These are phyloP conservation scores for Stenichneumon culpator DNA, from an alignment of 2,888 invertebrate species.

Conservation along the genomic window DNA sequence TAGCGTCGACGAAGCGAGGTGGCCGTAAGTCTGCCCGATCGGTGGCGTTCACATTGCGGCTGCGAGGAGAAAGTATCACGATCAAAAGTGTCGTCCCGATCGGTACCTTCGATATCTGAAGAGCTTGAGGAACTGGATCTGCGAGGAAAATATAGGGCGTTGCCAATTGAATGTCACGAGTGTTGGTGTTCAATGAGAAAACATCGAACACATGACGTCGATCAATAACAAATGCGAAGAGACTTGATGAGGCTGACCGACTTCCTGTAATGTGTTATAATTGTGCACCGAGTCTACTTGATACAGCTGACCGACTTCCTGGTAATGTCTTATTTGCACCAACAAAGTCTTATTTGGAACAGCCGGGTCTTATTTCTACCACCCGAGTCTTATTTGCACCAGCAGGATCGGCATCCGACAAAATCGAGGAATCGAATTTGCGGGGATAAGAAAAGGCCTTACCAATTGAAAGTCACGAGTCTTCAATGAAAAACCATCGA, in stretches of 20 bases:
- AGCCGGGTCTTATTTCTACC: too few species aligned
- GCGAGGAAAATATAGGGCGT: neutral
- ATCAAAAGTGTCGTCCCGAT: neutral
- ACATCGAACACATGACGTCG: neutral
- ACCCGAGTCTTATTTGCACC: too few species aligned
- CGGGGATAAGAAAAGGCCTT: neutral
- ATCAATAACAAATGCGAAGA: neutral
- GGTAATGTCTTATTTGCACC: neutral
- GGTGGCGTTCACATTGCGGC: constrained; percentile 53
- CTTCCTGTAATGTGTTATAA: neutral
- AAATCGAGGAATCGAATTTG: neutral
- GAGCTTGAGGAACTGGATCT: neutral
- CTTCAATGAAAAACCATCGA: too few species aligned
- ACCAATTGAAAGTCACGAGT: neutral
- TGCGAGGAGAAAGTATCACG: constrained; percentile 2
- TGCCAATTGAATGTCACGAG: neutral
- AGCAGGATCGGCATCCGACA: neutral
- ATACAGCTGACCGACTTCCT: constrained; percentile 17
- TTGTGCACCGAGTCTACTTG: neutral
- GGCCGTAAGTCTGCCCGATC: constrained; percentile 47
- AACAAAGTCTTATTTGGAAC: neutral
- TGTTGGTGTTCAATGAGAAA: neutral
- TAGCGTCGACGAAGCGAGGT: constrained; percentile 57
- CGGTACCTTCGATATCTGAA: neutral
- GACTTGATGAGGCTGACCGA: constrained; percentile 12